Evolutionary conservation across 2,113 vertebrate species (phyloP).

Genomic region (Eurypyga helias): DNA sequence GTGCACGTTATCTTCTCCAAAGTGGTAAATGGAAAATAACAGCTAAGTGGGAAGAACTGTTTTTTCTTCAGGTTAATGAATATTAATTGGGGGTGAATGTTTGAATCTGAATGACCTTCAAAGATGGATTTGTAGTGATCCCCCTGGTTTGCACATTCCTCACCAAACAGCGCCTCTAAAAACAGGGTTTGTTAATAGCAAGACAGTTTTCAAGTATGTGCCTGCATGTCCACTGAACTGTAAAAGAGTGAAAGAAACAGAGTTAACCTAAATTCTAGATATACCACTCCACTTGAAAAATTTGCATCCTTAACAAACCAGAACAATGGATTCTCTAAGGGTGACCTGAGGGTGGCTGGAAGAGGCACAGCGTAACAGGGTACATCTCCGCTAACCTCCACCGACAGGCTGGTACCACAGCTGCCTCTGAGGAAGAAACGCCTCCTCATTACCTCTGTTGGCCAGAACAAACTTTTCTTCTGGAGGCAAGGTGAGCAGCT

Average conservation of each 20-base stretch:
- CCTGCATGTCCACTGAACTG: neutral
- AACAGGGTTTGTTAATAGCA: neutral
- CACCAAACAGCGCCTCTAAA: neutral
- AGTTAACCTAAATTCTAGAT: neutral
- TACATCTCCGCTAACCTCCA: rapidly evolving
- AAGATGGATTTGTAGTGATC: neutral
- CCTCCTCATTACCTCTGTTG: neutral
- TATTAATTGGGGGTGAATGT: neutral
- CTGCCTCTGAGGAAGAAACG: neutral
- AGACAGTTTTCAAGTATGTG: neutral
- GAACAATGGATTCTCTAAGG: neutral
- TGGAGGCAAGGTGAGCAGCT: neutral
- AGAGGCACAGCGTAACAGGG: neutral
- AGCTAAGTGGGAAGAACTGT: neutral
- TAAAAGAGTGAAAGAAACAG: neutral
- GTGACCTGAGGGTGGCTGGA: neutral
- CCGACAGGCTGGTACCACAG: neutral
- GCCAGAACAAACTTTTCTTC: neutral
- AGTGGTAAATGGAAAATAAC: neutral
- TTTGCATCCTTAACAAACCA: neutral
- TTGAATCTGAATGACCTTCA: neutral
- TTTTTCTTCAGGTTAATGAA: neutral
- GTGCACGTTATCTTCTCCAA: neutral
- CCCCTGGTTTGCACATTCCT: neutral
- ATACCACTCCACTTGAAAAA: neutral